These are phyloP conservation scores for Pyrochroa serraticornis DNA, from an alignment of 2,888 invertebrate genomes.

Conservation along the genomic window DNA sequence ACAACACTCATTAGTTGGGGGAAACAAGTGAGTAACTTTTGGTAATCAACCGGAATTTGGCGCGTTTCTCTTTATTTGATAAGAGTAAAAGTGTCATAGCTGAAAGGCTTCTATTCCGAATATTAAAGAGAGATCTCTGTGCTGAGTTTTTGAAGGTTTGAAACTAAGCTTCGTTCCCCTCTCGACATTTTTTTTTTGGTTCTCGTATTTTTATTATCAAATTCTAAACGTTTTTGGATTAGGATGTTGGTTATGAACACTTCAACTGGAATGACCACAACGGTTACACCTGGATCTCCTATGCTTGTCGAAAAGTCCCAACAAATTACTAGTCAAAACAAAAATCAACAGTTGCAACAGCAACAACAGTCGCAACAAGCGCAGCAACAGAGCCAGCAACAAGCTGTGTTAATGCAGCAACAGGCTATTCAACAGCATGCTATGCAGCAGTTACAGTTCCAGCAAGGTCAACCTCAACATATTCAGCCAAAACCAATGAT, in stretches of 20 bases:
- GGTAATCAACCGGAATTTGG: conserved; percentile 3
- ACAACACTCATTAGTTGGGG: conserved; percentile 59
- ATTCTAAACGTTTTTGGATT: conserved; percentile 16
- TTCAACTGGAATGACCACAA: conserved; percentile 63
- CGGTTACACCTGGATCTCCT: conserved; percentile 64
- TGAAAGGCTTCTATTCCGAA: conserved; percentile 1
- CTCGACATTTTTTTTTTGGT: conserved; percentile 31
- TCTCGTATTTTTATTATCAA: conserved; percentile 12
- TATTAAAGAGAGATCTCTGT: conserved; percentile 26
- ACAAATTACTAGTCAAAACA: conserved; percentile 49
- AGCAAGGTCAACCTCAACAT: conserved; percentile 58
- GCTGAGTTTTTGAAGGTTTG: conserved; percentile 13
- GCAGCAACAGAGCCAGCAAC: conserved; percentile 45
- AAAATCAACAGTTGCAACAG: conserved; percentile 44
- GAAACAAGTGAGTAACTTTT: conserved; percentile 59
- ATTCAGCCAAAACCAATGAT: conserved; percentile 64
- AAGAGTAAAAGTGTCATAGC: too few species aligned
- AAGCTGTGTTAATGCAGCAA: conserved; percentile 48
- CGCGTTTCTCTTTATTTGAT: too few species aligned
- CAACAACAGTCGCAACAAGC: conserved; percentile 47
- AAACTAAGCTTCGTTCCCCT: conserved; percentile 40
- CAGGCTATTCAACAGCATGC: conserved; percentile 52
- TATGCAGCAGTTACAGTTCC: conserved; percentile 46
- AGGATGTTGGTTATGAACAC: conserved; percentile 67
- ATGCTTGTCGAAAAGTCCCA: conserved; percentile 63